Conservation (phyloP, 2,888 invertebrate species). For the Aspidiotus destructor region DNA sequence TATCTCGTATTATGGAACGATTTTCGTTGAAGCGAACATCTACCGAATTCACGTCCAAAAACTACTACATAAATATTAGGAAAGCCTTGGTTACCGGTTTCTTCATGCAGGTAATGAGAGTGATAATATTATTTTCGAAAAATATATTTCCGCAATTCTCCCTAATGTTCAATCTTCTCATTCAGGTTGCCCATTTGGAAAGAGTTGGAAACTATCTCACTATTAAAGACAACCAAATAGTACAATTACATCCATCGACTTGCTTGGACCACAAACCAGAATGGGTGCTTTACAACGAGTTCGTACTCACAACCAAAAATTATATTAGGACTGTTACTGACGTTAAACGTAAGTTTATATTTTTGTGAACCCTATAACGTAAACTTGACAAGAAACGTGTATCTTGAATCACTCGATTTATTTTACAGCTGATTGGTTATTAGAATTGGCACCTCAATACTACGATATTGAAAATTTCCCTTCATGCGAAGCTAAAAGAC, state of each 20-base stretch:
- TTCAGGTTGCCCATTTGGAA: slow-evolving; percentile 88
- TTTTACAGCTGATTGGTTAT: slow-evolving; percentile 75
- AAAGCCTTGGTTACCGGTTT: slow-evolving; percentile 97
- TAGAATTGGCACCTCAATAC: slow-evolving; percentile 93
- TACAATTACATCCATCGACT: slow-evolving; percentile 96
- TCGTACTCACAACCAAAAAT: slow-evolving; percentile 98
- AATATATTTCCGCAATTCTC: neutral
- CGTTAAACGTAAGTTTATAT: slow-evolving; percentile 75
- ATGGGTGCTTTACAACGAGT: slow-evolving; percentile 99
- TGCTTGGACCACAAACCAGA: slow-evolving; percentile 99
- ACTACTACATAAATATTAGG: slow-evolving; percentile 97
- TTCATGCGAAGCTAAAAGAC: slow-evolving; percentile 89
- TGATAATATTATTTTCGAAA: too few relatives aligned
- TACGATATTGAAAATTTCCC: slow-evolving; percentile 98
- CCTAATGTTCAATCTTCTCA: neutral
- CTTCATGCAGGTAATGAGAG: slow-evolving; percentile 85
- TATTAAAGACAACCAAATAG: slow-evolving; percentile 98
- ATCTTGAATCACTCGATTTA: neutral
- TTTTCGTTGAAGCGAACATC: slow-evolving; percentile 87
- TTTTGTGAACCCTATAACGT: neutral
- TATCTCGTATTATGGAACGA: slow-evolving; percentile 97
- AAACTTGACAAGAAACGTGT: neutral
- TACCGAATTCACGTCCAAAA: slow-evolving; percentile 96
- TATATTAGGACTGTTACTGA: slow-evolving; percentile 98
- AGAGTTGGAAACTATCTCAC: slow-evolving; percentile 96